phyloP scores from a whole-genome alignment of 2,888 invertebrate species.

The Amiota mariae region DNA sequence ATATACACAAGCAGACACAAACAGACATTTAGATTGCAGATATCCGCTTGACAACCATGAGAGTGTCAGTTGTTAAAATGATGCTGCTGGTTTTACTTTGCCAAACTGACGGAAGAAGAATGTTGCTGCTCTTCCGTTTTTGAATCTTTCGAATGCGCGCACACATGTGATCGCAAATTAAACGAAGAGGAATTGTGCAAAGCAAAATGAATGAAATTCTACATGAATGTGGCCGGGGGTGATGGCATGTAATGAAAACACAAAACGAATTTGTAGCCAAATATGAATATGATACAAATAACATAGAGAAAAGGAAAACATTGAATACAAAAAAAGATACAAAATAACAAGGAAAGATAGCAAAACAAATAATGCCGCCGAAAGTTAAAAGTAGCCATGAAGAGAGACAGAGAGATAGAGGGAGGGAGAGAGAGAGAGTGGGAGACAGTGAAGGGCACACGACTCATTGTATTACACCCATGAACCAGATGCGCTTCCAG shows the following conservation, averaged over 20 bases:
- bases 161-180: constrained; percentile 15
- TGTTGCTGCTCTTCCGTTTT: constrained; percentile 16
- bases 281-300: constrained; percentile 29
- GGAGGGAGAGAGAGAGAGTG: too few species aligned
- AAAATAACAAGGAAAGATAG: constrained; percentile 44
- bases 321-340: not conserved
- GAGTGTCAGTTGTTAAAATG: constrained; percentile 32
- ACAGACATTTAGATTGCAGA: constrained; percentile 37
- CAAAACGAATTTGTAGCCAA: constrained; percentile 29
- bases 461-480: too few species aligned
- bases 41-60: constrained; percentile 31
- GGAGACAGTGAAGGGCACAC: not conserved
- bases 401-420: too few species aligned
- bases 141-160: not conserved
- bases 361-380: constrained; percentile 21
- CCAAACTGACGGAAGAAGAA: not conserved
- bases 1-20: constrained; percentile 12
- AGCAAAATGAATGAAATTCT: not conserved
- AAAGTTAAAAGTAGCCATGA: constrained; percentile 30
- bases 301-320: constrained; percentile 1
- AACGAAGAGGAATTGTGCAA: constrained; percentile 11
- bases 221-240: not conserved
- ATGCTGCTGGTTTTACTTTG: not conserved
- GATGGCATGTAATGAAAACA: constrained; percentile 12
- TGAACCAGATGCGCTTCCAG: constrained; percentile 15